Base-by-base conservation (phyloP, 2,888 invertebrate species). In the Margaritifera margaritifera region DNA sequence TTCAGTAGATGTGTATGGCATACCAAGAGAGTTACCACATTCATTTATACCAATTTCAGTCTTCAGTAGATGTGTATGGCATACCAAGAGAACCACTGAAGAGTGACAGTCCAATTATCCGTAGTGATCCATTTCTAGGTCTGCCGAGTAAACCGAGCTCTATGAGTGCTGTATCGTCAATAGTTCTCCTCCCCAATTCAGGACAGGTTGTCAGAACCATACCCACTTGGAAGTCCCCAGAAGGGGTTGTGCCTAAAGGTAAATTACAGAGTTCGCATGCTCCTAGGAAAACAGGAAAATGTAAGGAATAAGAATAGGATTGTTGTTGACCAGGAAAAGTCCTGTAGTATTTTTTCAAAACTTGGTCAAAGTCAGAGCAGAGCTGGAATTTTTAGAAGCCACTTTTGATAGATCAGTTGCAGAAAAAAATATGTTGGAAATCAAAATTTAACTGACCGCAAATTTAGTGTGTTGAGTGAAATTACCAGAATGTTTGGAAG, bases 201-300 rank as follows among this genome's bases (percentile, higher is more conserved):
- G 89, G 88, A 1, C 89, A 89, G 75, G 79, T 89, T 20, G 79
- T 89, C 4, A 79, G 86, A 3, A 82, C 86, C 1, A 54, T 89
- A 24, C 84, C 84, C 4, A 77, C 81, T 6, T 86, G 84, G 82
- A 78, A 85, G 58, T 84, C 87, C 6, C 90, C 90, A 4, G 83
- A 86, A 51, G 83, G 83, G 19, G 82, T 85, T 20, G 68, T 85
- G 2, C 80, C 86, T 20, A 80, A 85, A 64, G 85, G 89, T 87
- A 65, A 74, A 62, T 11, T 15, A 15, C 11, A 42, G 42, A 2
- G 42, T 11, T 42, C 42, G 11, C 11, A 4, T 42, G 42, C 42
- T 42, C 11, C 3, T 2, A 11, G 42, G 42, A 42, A 11, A 15
- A 42, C 42, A 3, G 42, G 42, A 15, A 42, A 42, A 42, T 15